These are phyloP conservation scores for Pseudomyrmex flavicornis DNA, from an alignment of 1,140 invertebrate genomes.

Conservation along the genomic window DNA sequence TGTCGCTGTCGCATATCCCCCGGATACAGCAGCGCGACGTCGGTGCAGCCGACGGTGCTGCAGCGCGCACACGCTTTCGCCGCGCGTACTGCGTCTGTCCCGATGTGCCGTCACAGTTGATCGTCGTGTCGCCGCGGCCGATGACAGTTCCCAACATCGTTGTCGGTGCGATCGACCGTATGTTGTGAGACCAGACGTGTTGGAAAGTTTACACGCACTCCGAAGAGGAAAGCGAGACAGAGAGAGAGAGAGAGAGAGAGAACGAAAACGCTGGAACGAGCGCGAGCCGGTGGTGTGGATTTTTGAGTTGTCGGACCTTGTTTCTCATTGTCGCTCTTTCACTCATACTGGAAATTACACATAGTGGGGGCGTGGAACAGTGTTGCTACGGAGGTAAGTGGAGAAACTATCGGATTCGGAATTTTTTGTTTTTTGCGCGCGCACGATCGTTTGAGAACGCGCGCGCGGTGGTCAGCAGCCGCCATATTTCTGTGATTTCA, in stretches of 20 bases:
- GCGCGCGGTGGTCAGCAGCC: slow-evolving; percentile 1
- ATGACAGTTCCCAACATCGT: background rate
- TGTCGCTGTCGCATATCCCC: slow-evolving; percentile 21
- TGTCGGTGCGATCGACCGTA: background rate
- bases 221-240: background rate
- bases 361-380: background rate
- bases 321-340: background rate
- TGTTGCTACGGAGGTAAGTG: slow-evolving; percentile 27
- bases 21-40: background rate
- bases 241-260: background rate
- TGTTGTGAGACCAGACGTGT: slow-evolving; percentile 18
- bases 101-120: background rate
- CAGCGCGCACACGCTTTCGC: slow-evolving; percentile 19
- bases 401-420: background rate
- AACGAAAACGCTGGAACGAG: background rate
- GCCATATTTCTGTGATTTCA: slow-evolving; percentile 53
- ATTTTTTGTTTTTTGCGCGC: background rate
- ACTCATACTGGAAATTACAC: background rate
- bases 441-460: background rate
- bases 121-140: background rate
- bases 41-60: background rate
- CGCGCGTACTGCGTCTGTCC: background rate
- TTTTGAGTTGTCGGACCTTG: slow-evolving; percentile 4
- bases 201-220: too few species aligned
- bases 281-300: slow-evolving; percentile 3